Conservation (phyloP, 2,888 invertebrate species). For the Hirtodrosophila duncani region DNA sequence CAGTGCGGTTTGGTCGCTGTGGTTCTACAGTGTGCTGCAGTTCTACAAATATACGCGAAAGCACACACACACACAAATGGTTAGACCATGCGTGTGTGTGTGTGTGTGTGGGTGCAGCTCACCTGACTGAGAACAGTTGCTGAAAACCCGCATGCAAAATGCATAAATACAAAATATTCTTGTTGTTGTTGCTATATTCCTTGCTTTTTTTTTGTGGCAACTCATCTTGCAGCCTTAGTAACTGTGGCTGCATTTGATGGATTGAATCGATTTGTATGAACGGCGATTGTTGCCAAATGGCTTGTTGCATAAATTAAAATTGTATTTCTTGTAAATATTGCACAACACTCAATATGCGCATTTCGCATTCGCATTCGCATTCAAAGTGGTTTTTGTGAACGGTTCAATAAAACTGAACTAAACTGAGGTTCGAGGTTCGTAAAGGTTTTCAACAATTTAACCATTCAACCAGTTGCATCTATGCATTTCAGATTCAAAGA, state of each 20-base stretch:
- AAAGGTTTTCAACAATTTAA: too few relatives aligned
- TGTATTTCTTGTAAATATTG: constrained; percentile 41
- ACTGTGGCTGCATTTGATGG: constrained; percentile 48
- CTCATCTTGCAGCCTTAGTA: constrained; percentile 24
- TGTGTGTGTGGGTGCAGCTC: constrained; percentile 15
- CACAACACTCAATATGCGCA: constrained; percentile 18
- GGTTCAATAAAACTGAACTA: constrained; percentile 10
- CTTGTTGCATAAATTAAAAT: constrained; percentile 58
- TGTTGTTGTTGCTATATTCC: constrained; percentile 7
- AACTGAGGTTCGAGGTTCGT: too few relatives aligned
- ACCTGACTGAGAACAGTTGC: constrained; percentile 54
- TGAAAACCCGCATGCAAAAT: constrained; percentile 53
- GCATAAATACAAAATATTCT: constrained; percentile 38
- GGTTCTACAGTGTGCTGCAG: too few relatives aligned
- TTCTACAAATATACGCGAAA: neutral
- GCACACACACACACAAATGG: constrained; percentile 37
- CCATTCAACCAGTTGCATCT: too few relatives aligned
- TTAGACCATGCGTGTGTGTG: constrained; percentile 1
- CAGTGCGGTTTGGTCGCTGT: constrained; percentile 11
- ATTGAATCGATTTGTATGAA: constrained; percentile 43
- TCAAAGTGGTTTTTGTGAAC: constrained; percentile 12
- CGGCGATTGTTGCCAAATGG: constrained; percentile 34
- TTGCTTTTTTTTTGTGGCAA: constrained; percentile 2
- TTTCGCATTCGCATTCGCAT: constrained; percentile 23
- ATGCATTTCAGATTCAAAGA: too few relatives aligned